These are phyloP conservation scores for Noctua comes DNA, from an alignment of 2,888 invertebrate species.

Conservation along the genomic window DNA sequence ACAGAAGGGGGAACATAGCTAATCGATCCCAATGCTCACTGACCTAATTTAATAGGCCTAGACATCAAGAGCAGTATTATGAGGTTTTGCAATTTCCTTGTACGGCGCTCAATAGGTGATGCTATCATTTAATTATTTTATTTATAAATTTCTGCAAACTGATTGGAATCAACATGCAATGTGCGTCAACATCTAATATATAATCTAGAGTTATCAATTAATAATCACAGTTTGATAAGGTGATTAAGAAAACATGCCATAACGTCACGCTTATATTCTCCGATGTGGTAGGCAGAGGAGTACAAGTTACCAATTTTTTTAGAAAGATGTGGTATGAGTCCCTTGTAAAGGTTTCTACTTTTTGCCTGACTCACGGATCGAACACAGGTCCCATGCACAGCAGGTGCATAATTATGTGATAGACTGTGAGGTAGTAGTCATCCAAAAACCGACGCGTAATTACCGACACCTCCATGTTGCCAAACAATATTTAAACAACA, in stretches of 20 bases:
- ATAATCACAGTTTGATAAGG: slow-evolving; percentile 25
- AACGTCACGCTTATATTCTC: background rate
- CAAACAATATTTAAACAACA: background rate
- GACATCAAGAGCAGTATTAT: background rate
- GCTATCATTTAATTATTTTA: slow-evolving; percentile 2
- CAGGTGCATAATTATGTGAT: background rate
- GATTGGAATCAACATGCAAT: slow-evolving; percentile 37
- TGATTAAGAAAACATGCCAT: slow-evolving; percentile 2
- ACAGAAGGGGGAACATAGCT: background rate
- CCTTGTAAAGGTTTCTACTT: background rate
- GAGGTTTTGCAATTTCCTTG: background rate
- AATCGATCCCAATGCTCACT: background rate
- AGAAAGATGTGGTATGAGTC: background rate
- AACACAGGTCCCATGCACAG: background rate
- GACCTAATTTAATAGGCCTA: background rate
- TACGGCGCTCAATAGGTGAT: background rate
- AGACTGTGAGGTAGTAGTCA: background rate
- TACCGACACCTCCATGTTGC: background rate
- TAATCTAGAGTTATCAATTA: slow-evolving; percentile 30
- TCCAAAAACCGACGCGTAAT: background rate
- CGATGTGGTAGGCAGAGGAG: background rate
- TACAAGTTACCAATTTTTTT: background rate
- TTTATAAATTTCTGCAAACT: slow-evolving; percentile 18
- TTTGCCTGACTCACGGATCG: background rate
- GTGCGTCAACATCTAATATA: slow-evolving; percentile 37